These are phyloP conservation scores for Lasiurus cinereus DNA, from an alignment of 2,113 vertebrate species.

Conservation along the genomic window DNA sequence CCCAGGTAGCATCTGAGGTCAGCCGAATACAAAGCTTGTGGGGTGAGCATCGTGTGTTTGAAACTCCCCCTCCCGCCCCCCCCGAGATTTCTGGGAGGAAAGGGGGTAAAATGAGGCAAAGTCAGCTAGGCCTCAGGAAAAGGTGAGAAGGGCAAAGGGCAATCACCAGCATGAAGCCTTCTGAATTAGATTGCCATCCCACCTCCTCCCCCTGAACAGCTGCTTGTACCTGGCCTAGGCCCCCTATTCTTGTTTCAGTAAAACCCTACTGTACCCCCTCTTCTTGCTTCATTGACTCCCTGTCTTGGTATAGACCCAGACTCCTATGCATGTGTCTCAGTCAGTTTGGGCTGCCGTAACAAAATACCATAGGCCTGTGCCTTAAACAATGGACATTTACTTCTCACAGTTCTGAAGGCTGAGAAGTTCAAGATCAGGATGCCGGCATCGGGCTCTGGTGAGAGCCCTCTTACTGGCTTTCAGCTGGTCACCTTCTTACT, in stretches of 20 bases:
- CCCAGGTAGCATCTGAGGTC: not conserved
- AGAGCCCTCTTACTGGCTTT: not conserved
- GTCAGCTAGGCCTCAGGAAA: not conserved
- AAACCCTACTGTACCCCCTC: not conserved
- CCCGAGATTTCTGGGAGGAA: not conserved
- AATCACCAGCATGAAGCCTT: not conserved
- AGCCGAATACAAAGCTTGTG: not conserved
- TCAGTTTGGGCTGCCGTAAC: not conserved
- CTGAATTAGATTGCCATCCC: not conserved
- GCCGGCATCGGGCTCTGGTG: not conserved
- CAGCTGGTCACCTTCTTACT: not conserved
- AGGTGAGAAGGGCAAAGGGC: not conserved
- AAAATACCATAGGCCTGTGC: not conserved
- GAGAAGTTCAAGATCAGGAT: not conserved
- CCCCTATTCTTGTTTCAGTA: not conserved
- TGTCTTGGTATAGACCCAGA: not conserved
- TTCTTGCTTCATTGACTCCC: not conserved
- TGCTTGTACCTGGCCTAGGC: not conserved
- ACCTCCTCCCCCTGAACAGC: not conserved
- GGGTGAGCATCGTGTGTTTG: not conserved
- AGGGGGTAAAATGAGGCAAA: not conserved
- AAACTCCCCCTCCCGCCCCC: not conserved
- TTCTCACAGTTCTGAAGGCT: not conserved
- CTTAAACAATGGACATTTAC: not conserved
- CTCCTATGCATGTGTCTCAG: not conserved